A percentile compares a stretch with the other conserved stretches of the same genome.
These are phyloP conservation scores for Lethenteron camtschaticum DNA, from an alignment of 2,113 vertebrate genomes.

Conservation along the genomic window DNA sequence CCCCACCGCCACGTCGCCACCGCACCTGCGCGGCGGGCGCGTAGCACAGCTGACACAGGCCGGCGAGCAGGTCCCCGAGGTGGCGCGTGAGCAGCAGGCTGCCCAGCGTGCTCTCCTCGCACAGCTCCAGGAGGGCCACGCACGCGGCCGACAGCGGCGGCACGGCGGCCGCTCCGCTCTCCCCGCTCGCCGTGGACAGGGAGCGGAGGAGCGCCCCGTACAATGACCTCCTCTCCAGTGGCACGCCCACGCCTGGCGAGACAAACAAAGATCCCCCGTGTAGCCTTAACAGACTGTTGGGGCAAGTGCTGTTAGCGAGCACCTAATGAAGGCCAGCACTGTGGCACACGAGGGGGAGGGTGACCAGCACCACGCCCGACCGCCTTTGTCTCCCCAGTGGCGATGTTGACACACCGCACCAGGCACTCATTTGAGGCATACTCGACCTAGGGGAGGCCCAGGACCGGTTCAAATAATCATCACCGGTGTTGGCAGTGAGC, in stretches of 20 bases:
- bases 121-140: slow-evolving; percentile 24
- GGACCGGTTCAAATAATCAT: no score
- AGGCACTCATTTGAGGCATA: neutral
- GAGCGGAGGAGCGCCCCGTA: slow-evolving; percentile 32
- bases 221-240: slow-evolving; percentile 27
- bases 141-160: slow-evolving; percentile 13
- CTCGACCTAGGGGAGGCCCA: no score
- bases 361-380: neutral
- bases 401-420: neutral
- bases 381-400: neutral
- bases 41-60: slow-evolving; percentile 49
- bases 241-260: slow-evolving; percentile 38
- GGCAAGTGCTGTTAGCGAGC: neutral
- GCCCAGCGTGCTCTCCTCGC: slow-evolving; percentile 27
- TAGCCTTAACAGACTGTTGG: neutral
- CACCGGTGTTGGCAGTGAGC: no score
- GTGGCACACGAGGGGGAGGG: no score
- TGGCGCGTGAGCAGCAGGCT: slow-evolving; percentile 40
- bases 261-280: neutral
- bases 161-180: slow-evolving; percentile 1
- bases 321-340: neutral
- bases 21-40: slow-evolving; percentile 17
- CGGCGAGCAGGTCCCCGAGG: slow-evolving; percentile 49
- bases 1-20: no score
- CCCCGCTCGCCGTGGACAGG: slow-evolving; percentile 11